Conservation (phyloP, 2,888 invertebrate species). For the Muscina levida region DNA sequence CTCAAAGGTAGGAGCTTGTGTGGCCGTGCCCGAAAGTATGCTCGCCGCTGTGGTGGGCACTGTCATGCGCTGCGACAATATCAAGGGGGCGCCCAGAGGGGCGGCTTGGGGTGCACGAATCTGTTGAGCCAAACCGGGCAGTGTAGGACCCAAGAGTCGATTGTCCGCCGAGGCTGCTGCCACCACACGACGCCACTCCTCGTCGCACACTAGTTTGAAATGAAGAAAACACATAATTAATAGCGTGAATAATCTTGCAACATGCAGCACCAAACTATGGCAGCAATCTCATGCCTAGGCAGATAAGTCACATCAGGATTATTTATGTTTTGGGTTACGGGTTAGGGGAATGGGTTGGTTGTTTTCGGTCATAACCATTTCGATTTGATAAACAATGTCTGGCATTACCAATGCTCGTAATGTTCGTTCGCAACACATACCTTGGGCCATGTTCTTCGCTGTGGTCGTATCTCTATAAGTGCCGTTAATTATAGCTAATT, state of each 20-base stretch:
- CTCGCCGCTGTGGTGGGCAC: constrained; percentile 88
- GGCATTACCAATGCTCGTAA: constrained; percentile 17
- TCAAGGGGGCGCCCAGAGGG: constrained; percentile 93
- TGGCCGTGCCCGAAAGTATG: constrained; percentile 81
- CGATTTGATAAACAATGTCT: constrained; percentile 39
- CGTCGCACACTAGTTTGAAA: constrained; percentile 85
- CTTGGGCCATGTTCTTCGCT: constrained; percentile 91
- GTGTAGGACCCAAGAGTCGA: constrained; percentile 84
- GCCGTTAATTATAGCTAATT: constrained; percentile 99
- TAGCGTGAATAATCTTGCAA: no score
- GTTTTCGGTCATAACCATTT: constrained; percentile 53
- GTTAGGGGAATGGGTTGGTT: not conserved
- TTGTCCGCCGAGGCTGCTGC: constrained; percentile 89
- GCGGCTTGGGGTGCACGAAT: constrained; percentile 86
- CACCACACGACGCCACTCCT: constrained; percentile 91
- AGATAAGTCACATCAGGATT: constrained; percentile 1
- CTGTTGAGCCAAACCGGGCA: constrained; percentile 84
- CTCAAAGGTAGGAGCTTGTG: constrained; percentile 83
- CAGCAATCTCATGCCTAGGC: no score
- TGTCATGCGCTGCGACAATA: constrained; percentile 94
- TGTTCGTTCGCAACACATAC: constrained; percentile 80
- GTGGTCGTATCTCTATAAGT: constrained; percentile 98
- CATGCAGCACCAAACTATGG: no score
- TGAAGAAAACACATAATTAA: no score
- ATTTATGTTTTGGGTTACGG: not conserved